Conservation (phyloP, 2,797 vertebrate species). For the Labeo calbasu region DNA sequence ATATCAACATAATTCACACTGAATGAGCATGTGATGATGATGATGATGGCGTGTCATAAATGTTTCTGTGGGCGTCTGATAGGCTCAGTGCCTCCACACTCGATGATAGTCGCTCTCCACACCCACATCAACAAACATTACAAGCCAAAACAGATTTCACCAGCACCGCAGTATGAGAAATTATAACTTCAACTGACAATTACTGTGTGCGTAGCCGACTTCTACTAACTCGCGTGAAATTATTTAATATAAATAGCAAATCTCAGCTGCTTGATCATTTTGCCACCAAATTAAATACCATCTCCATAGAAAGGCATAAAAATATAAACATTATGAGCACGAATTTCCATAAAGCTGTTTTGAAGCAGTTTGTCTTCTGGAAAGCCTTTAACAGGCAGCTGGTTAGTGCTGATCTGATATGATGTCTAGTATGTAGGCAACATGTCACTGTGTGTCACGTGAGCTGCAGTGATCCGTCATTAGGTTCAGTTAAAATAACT, state of each 20-base stretch:
- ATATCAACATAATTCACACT: background rate
- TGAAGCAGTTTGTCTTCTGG: background rate
- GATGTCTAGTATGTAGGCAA: background rate
- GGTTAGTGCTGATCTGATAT: background rate
- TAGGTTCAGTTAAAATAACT: background rate
- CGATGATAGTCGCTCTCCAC: slow-evolving; percentile 43
- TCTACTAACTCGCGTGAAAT: background rate
- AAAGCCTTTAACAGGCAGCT: background rate
- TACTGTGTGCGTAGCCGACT: background rate
- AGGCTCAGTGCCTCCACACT: background rate
- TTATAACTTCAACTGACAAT: background rate
- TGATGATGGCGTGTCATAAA: background rate
- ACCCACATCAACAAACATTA: slow-evolving; percentile 47
- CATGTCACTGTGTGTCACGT: background rate
- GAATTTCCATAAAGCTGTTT: background rate
- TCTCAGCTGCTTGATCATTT: background rate
- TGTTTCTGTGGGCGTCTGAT: slow-evolving; percentile 43
- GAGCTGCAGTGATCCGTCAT: background rate
- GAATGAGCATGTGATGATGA: background rate
- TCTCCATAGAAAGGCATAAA: background rate
- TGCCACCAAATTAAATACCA: too few species aligned
- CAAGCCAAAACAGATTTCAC: background rate
- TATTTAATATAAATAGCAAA: background rate
- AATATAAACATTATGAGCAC: background rate
- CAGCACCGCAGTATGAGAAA: background rate